phyloP scores from a whole-genome alignment of 2,797 vertebrate genomes.

The Chromis chromis region DNA sequence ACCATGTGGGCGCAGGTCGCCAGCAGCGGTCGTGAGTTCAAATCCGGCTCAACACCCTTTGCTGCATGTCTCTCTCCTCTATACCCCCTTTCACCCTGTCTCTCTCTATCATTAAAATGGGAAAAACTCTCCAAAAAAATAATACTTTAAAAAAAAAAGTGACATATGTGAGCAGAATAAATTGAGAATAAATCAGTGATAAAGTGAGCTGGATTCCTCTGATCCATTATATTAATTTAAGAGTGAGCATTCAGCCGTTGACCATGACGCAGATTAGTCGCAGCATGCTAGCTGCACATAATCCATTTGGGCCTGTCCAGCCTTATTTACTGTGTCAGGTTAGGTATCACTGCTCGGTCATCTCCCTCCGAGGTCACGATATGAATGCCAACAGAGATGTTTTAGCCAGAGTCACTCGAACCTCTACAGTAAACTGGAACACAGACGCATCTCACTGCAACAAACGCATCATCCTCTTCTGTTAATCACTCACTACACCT shows the following conservation, averaged over 20 bases:
- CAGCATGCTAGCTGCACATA: conserved; percentile 29
- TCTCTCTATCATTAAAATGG: too few relatives aligned
- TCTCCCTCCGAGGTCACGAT: conserved; percentile 47
- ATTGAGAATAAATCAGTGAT: too few relatives aligned
- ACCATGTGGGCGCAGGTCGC: too few relatives aligned
- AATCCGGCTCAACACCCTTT: too few relatives aligned
- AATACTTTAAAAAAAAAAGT: too few relatives aligned
- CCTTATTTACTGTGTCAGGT: conserved; percentile 55
- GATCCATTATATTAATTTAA: conserved; percentile 4
- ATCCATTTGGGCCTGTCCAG: conserved; percentile 38
- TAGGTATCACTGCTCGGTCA: conserved; percentile 46
- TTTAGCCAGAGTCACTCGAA: conserved; percentile 60
- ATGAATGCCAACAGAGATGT: conserved; percentile 30
- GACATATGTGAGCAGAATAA: too few relatives aligned
- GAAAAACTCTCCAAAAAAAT: too few relatives aligned
- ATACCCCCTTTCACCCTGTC: too few relatives aligned
- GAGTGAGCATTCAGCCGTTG: not conserved
- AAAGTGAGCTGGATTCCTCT: not conserved
- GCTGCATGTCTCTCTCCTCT: too few relatives aligned
- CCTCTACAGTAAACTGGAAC: conserved; percentile 8
- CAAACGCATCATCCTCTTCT: not conserved
- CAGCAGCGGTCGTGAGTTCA: too few relatives aligned
- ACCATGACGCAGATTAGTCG: conserved; percentile 24
- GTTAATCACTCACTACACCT: conserved; percentile 1
- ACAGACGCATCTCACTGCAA: not conserved